Percentiles rank a stretch among this genome's conserved stretches.
These are phyloP conservation scores for Leptopilina syphax DNA, from an alignment of 2,888 invertebrate genomes.

Conservation along the genomic window DNA sequence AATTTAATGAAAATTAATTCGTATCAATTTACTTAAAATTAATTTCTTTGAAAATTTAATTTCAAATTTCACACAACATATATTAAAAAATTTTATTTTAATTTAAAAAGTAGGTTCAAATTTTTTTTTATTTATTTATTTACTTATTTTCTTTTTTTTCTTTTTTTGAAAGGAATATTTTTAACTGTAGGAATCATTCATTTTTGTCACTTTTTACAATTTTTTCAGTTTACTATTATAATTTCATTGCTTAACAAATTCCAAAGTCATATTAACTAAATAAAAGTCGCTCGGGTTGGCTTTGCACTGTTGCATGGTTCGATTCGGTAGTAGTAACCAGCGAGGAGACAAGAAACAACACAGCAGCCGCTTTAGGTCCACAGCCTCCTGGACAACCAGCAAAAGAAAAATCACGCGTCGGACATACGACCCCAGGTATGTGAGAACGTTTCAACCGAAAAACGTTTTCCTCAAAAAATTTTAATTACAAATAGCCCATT, in stretches of 20 bases:
- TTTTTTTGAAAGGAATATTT: neutral
- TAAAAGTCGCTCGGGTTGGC: slow-evolving; percentile 75
- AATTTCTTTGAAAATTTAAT: too few species aligned
- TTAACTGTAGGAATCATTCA: neutral
- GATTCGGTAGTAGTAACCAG: slow-evolving; percentile 76
- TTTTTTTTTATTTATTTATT: neutral
- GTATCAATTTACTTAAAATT: too few species aligned
- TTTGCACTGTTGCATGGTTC: slow-evolving; percentile 77
- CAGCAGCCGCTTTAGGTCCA: slow-evolving; percentile 78
- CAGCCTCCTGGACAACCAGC: slow-evolving; percentile 79
- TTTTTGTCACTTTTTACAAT: neutral
- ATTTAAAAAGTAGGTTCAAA: too few species aligned
- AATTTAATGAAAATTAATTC: too few species aligned
- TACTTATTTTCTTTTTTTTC: neutral
- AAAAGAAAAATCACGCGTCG: slow-evolving; percentile 79
- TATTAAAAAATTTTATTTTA: too few species aligned
- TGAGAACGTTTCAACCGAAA: slow-evolving; percentile 60
- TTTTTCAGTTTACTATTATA: slow-evolving; percentile 6
- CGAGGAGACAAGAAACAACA: slow-evolving; percentile 75
- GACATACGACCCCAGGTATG: slow-evolving; percentile 75
- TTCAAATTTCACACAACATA: too few species aligned
- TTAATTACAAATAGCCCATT: neutral
- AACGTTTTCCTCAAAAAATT: neutral
- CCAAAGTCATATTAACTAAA: slow-evolving; percentile 63
- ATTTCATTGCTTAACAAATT: slow-evolving; percentile 48